Percentiles rank a stretch among this genome's conserved stretches.
phyloP scores from a whole-genome alignment of 2,797 vertebrate species.

The Margarornis squamiger region DNA sequence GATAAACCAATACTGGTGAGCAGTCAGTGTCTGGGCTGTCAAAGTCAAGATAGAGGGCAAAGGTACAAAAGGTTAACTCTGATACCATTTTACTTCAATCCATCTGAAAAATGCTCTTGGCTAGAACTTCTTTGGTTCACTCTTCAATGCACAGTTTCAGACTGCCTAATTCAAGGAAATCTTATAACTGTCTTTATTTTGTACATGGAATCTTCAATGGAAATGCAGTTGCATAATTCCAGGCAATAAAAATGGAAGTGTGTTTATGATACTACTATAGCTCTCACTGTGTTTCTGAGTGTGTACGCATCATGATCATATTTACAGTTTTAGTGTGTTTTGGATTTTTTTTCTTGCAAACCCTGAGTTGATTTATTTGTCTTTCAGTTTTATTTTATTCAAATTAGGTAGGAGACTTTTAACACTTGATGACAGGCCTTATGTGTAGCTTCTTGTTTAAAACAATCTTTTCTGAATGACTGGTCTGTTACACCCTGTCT shows the following conservation, averaged over 20 bases:
- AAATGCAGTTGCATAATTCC: background rate
- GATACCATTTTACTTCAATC: background rate
- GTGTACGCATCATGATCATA: background rate
- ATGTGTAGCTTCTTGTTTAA: background rate
- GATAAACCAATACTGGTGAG: background rate
- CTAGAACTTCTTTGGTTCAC: background rate
- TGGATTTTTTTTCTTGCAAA: background rate
- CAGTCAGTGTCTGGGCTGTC: background rate
- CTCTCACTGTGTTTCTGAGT: background rate
- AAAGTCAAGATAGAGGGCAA: background rate
- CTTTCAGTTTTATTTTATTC: background rate
- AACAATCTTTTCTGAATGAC: background rate
- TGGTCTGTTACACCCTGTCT: background rate
- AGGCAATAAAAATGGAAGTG: background rate
- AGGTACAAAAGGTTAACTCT: background rate
- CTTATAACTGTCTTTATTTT: background rate
- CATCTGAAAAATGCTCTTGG: background rate
- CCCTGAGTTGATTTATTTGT: background rate
- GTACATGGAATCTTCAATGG: too few relatives aligned
- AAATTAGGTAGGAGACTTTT: background rate
- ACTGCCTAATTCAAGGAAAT: background rate
- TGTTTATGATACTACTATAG: background rate
- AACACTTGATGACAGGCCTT: background rate
- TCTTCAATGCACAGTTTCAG: background rate
- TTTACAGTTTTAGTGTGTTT: background rate